Base-by-base conservation (phyloP, 1,140 invertebrate genomes). In the Drosophila pachea region DNA sequence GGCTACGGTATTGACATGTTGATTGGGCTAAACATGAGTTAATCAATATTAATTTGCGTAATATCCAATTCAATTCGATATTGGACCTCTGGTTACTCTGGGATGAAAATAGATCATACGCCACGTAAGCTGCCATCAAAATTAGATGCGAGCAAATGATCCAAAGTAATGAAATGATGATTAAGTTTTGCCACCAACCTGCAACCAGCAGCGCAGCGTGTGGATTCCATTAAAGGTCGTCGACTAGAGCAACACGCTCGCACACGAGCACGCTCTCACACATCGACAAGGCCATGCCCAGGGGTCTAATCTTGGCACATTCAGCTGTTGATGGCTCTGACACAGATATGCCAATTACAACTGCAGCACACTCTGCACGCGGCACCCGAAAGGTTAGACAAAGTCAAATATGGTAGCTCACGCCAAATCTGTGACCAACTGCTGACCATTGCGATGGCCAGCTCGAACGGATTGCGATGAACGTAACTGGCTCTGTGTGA, bases 271-370 rank as follows among this genome's bases (percentile, higher is more conserved):
- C 62, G 58, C 42, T 16, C 22, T 32, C 43, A 22, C 36, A 16
- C 32, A 42, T 7, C 35, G 11, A 14, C 52, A 63, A 45, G 64
- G 56, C 11, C 62, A 56, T 42, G 36, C 54, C 69, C 59, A 32
- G 52, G 29, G 48, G 67, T 31, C 61, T 65, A 69, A 65, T 69
- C 22, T 60, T 65, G 52, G 50, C 64, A 50, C 56, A 73, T 59
- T 50, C 65, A 62, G 78, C 55, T 54, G 59, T 42, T 67, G 53
- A 68, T 59, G 73, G 53, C 58, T 72, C 48, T 63, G 71, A 62
- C 78, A 74, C 67, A 68, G 71, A 83, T 68, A 73, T 72, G 78
- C 71, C 78, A 82, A 82, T 82, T 82, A 83, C 78, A 83, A 63
- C 53, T 72, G 79, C 62, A 77, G 29, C 54, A 65, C 33, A 38